Base-by-base conservation (phyloP, 2,113 vertebrate genomes). In the Scartelaos histophorus region DNA sequence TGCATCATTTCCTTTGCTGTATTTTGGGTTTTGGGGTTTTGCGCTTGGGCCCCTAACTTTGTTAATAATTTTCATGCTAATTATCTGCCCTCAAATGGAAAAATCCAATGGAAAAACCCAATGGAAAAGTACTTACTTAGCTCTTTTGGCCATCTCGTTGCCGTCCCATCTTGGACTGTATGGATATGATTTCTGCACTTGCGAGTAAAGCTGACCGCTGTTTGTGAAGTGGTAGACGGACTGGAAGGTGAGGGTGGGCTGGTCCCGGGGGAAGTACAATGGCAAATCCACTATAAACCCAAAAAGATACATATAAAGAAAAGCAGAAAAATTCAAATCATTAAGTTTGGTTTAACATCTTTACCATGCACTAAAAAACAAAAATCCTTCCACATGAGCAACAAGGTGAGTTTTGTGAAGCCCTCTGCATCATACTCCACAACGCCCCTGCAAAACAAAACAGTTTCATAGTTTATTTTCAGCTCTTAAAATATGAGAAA, bases 101-200 rank as follows among this genome's bases (percentile, higher is more conserved):
- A 21, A 54, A 54, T 21, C 7, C 1, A 7, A n/a, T 54, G 19
- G 0, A 54, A 54, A 21, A 54, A 54, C 9, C 7, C 5, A 7
- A 54, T 54, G 19, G n/a, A 54, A 54, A 54, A n/a, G 21, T 10
- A 74, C 97, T 96, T 94, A 99, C 98, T 98, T 99, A 80, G 98
- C 98, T 93, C 98, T 95, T 92, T 99, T 99, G 82, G 98, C 98
- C 98, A 99, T 99, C 90, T 99, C 98, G 56, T 99, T 99, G 86
- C 98, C 98, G 51, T 99, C 98, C 98, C 97, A 99, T 83, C 98
- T 95, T 0, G 98, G 98, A 89, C 98, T 99, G 86, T 99, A 99
- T 0, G 98, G 98, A 70, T 99, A 99, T 13, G 97, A 96, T 91
- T 97, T 98, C 90, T 99, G 97, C 86, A 97, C 95, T 89, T 99